Evolutionary conservation across 2,113 vertebrate species (phyloP), one percentile per base, ranked within the genome.

Genomic region (Pseudolaguvia tuberculata): DNA sequence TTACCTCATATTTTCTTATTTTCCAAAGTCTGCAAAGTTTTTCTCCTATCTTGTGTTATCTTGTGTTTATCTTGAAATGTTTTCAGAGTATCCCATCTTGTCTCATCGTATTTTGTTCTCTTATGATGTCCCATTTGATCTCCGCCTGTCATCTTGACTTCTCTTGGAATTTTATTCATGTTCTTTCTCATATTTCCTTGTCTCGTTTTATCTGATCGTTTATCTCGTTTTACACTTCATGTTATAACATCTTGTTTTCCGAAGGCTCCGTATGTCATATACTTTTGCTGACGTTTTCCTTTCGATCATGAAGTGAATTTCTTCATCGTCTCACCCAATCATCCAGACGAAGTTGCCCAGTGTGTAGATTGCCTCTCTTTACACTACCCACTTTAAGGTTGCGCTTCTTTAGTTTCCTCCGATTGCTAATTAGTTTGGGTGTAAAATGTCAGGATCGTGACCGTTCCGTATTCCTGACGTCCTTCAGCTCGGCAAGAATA

Each of bases 401-500:
- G 20, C 11, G 55, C 15, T n/a, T 21, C 8, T 42, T 73, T 39
- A 29, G 50, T 67, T 25, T 50, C 23, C 45, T 29, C 9, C 18
- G 18, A 51, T 55, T 62, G 21, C 65, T 78, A 59, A 63, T 77
- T 67, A 18, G 52, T 59, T 57, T 53, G 52, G 59, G 42, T n/a
- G 52, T 75, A 51, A 42, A 55, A 62, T 18, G 56, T 39, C 48
- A 25, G 25, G 51, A 12, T 13, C 50, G 17, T 39, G 55, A 51
- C 11, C 39, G 15, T 17, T 39, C 12, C 6, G 14, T 20, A 7
- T 15, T 29, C 29, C 10, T 25, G 45, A 7, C 7, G 58, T 61
- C 29, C 29, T 61, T 53, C 67, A 35, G 56, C 48, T 20, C 47
- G 8, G 12, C 50, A 25, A 15, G n/a, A 76, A 70, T 14, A 9